Base-by-base conservation (phyloP, 1,140 invertebrate genomes). In the Ceratitis capitata region DNA sequence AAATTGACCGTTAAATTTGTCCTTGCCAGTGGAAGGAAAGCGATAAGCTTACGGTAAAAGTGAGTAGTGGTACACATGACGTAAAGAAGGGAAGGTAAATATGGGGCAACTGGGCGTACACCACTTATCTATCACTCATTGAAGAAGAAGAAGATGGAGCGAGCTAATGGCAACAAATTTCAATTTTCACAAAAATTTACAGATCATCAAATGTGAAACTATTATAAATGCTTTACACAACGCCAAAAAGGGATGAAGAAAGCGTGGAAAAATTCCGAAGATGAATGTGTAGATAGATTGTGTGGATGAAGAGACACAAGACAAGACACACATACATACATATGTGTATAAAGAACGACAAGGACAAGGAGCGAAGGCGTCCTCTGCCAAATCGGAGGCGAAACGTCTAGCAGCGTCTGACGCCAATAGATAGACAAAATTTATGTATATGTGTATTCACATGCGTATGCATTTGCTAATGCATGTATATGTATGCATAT, bases 161-260 rank as follows among this genome's bases (percentile, higher is more conserved):
- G 35, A n/a, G 23, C 56, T 35, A 45, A 45, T 42, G 35, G 69
- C 69, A 78, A 45, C n/a, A 47, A 19, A 45, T 23, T 78, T 45
- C 35, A 42, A 78, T 78, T 78, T 45, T 45, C 69, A 42, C 35
- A 47, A 78, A 78, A 78, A 78, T 78, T 42, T 45, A 10, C 69
- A 78, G 29, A 78, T 23, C 69, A 78, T 78, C 39, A 78, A 78
- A 78, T 47, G n/a, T 16, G 39, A 78, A 78, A 78, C 39, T 78
- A 45, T 78, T 78, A 69, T 29, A 69, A 69, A 69, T 69, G 29
- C 32, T 12, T 9, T 9, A 32, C 32, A 19, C 61, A 69, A 35
- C 35, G 14, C n/a, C n/a, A 32, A 35, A 32, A 35, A 69, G 14
- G 35, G 9, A 39, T 32, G 12, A n/a, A 7, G 16, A 29, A 19